A percentile compares a stretch with the other conserved stretches of the same genome.
Conservation (phyloP, 2,113 vertebrate species). For the Mixornis gularis region DNA sequence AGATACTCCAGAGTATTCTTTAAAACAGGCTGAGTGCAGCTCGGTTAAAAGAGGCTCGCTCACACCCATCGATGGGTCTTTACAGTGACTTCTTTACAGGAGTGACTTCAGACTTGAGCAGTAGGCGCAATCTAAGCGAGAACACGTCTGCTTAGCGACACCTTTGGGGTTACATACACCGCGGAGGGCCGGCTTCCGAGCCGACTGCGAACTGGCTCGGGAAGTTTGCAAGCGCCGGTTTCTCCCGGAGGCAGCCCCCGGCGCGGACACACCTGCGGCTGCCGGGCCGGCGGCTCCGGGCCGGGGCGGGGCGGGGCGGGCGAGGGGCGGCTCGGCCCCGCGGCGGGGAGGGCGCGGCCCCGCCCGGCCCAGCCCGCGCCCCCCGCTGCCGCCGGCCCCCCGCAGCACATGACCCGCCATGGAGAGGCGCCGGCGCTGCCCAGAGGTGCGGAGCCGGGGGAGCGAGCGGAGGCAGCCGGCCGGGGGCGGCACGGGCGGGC, state of each 20-base stretch:
- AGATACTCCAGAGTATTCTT: not conserved
- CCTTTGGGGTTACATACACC: rapidly evolving
- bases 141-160: not conserved
- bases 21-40: not conserved
- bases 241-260: rapidly evolving
- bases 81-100: not conserved
- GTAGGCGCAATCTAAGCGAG: not conserved
- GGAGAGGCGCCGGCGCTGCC: too few relatives aligned
- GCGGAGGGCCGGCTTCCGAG: not conserved
- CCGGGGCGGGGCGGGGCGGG: not conserved
- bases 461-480: too few relatives aligned
- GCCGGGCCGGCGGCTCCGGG: not conserved
- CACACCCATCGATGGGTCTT: not conserved
- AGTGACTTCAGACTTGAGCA: not conserved
- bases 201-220: rapidly evolving
- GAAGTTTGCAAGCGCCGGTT: rapidly evolving
- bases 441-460: too few relatives aligned
- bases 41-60: not conserved
- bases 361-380: too few relatives aligned
- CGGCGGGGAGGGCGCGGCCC: too few relatives aligned
- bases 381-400: too few relatives aligned
- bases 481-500: too few relatives aligned
- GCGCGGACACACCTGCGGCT: not conserved
- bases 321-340: too few relatives aligned
- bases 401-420: too few relatives aligned